Evolutionary conservation across 1,140 invertebrate species (phyloP), one percentile per base, ranked within the genome.

Genomic region (Hypsibius dujardini): DNA sequence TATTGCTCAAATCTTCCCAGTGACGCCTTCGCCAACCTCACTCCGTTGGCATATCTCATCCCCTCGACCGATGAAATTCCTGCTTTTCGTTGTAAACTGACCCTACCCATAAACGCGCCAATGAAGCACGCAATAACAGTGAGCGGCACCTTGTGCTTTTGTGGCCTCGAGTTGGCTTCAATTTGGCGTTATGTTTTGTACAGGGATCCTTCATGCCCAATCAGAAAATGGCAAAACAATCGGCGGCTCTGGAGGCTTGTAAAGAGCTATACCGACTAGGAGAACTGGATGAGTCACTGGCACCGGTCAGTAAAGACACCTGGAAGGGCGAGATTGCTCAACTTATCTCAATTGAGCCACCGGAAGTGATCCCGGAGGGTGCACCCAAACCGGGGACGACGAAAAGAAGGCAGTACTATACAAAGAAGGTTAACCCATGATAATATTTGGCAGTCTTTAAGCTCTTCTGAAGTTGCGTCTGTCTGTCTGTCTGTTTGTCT

Each of bases 1-100:
- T 99, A 98, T 79, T 98, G 95, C 81, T 89, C 91, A n/a, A 95
- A 95, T 80, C 82, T 99, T 71, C 95, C 95, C 1, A 96, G 92
- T 78, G 95, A 99, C 82, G 92, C 92, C 1, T 98, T 98, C 80
- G 98, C 95, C 0, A 87, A 92, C 74, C 83, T 98, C 7, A 90
- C 90, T 0, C 92, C 95, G 1, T 70, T n/a, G 62, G 15, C 14
- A 42, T 69, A 28, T 28, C 59, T 59, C 14, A 70, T 46, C 47
- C 15, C 15, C 40, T 28, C 2, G 56, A 15, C 47, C 1, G 74
- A 75, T 59, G 75, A 74, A 1, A 81, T 85, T 71, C 89, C 84
- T n/a, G 70, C 67, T n/a, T 84, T 79, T 76, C 81, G 85, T 67
- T 95, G 91, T 77, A 86, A 86, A 2, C 78, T 99, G 47, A 81